Percentiles rank a stretch among this genome's conserved stretches.
Evolutionary conservation across 2,113 vertebrate genomes (phyloP).

Genomic region (Etheostoma spectabile): DNA sequence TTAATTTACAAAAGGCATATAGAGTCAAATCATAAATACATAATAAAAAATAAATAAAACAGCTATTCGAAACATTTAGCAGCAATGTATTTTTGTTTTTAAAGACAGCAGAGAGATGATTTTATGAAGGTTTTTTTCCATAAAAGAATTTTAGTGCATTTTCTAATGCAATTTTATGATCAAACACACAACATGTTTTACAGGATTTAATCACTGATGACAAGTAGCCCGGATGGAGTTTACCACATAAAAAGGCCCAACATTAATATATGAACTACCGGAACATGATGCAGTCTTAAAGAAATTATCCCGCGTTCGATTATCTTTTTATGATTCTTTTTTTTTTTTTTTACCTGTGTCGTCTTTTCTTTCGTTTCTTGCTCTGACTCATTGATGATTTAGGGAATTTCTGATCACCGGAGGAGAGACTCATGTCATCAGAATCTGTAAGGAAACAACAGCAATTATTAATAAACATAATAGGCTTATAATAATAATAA

Average conservation of each 20-base stretch:
- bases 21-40: no score
- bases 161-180: neutral
- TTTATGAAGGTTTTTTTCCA: neutral
- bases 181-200: neutral
- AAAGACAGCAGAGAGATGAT: neutral
- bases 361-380: conserved; percentile 97
- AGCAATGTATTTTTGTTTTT: neutral
- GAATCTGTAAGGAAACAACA: conserved; percentile 86
- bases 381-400: conserved; percentile 93
- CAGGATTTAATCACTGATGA: no score
- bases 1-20: neutral
- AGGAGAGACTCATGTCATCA: conserved; percentile 90
- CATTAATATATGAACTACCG: neutral
- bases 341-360: conserved; percentile 89
- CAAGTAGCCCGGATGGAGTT: neutral
- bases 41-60: neutral
- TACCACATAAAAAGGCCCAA: neutral
- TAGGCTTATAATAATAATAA: neutral
- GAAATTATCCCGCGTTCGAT: neutral
- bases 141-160: neutral
- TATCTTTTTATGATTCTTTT: neutral
- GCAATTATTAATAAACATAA: neutral
- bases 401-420: conserved; percentile 92
- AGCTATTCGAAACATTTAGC: neutral
- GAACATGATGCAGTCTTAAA: neutral